A percentile compares a stretch with the other conserved stretches of the same genome.
phyloP scores from a whole-genome alignment of 2,113 vertebrate species.

The Platichthys stellatus region DNA sequence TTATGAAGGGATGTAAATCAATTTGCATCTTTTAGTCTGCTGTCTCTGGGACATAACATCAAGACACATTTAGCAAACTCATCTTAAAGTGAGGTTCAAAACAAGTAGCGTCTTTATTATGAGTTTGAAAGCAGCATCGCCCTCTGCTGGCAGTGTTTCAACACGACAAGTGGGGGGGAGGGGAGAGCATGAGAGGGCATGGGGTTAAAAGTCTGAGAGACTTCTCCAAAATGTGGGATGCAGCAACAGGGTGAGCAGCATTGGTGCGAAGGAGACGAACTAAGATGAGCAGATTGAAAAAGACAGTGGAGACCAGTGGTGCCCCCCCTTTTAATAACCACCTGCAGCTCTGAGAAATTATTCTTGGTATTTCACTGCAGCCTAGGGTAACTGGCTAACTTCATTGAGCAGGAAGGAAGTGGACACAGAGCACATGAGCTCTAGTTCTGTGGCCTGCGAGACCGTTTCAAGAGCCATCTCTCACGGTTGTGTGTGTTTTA shows the following conservation, averaged over 20 bases:
- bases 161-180: not conserved
- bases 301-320: not conserved
- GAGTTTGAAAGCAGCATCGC: constrained; percentile 31
- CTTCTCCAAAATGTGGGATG: not conserved
- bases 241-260: not conserved
- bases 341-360: constrained; percentile 7
- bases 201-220: not conserved
- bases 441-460: not conserved
- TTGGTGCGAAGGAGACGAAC: not conserved
- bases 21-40: constrained; percentile 25
- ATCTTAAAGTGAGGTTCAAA: not conserved
- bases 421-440: not conserved
- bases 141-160: constrained; percentile 66
- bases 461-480: not conserved
- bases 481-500: not conserved
- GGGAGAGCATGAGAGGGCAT: not conserved
- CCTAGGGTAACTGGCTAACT: not conserved
- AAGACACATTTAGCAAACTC: constrained; percentile 27
- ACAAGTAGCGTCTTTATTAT: not conserved
- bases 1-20: constrained; percentile 8
- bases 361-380: not conserved
- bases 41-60: constrained; percentile 22
- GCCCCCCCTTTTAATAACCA: constrained; percentile 3
- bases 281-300: not conserved
- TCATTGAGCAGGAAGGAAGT: constrained; percentile 6